Conservation (phyloP, 1,140 invertebrate genomes). For the Myzus persicae region DNA sequence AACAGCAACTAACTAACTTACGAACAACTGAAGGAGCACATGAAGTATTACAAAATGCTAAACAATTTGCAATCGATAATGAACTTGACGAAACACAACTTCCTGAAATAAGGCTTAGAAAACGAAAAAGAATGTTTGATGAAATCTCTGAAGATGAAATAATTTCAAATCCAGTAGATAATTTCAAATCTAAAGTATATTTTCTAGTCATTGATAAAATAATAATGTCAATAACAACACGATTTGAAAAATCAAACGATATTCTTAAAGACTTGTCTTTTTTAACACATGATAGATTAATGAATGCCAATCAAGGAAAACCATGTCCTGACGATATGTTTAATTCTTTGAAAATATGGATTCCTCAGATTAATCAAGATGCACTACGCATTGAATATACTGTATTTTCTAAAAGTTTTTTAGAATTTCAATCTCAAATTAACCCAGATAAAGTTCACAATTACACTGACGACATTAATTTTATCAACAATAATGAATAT, state of each 20-base stretch:
- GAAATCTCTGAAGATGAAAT: neutral
- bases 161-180: slow-evolving; percentile 7
- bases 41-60: neutral
- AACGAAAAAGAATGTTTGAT: neutral
- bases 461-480: too few species aligned
- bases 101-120: neutral
- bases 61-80: neutral
- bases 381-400: too few species aligned
- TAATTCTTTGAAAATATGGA: too few species aligned
- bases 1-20: neutral
- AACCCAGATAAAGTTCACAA: too few species aligned
- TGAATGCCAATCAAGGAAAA: too few species aligned
- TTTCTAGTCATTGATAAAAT: neutral
- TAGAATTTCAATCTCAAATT: too few species aligned
- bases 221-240: neutral
- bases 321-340: too few species aligned
- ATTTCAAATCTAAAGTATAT: neutral
- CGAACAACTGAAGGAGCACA: neutral
- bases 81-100: neutral
- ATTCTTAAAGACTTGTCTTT: neutral
- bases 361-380: too few species aligned
- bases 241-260: neutral
- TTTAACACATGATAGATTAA: too few species aligned
- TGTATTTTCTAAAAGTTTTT: too few species aligned
- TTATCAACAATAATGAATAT: too few species aligned